A percentile compares a stretch with the other conserved stretches of the same genome.
Conservation (phyloP, 2,113 vertebrate species). For the Balaenoptera acutorostrata region DNA sequence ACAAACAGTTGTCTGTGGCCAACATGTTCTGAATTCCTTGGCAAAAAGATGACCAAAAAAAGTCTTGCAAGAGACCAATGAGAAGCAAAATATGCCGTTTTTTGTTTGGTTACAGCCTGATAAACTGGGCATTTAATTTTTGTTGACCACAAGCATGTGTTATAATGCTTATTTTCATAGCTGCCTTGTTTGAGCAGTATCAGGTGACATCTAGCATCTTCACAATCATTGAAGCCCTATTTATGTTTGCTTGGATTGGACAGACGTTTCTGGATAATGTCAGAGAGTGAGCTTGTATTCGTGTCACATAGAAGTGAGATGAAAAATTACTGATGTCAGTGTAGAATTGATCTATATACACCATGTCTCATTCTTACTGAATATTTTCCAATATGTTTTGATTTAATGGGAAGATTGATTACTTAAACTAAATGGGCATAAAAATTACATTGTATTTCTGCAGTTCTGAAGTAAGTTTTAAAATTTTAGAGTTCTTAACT, state of each 20-base stretch:
- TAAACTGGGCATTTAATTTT: neutral
- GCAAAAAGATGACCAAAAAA: conserved; percentile 20
- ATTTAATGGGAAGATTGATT: neutral
- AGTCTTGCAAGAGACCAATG: neutral
- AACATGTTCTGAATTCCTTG: conserved; percentile 58
- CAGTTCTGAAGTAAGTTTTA: neutral
- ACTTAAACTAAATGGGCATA: neutral
- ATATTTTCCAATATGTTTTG: neutral
- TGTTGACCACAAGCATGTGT: neutral
- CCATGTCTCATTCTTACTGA: neutral
- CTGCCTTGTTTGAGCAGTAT: neutral
- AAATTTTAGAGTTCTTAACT: neutral
- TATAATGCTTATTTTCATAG: neutral
- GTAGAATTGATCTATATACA: neutral
- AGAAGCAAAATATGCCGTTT: neutral
- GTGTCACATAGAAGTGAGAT: neutral
- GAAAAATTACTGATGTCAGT: neutral
- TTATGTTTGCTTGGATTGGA: neutral
- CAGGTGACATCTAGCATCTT: neutral
- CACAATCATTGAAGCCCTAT: neutral
- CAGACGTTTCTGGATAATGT: conserved; percentile 5
- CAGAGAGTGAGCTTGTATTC: neutral
- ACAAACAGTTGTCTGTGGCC: conserved; percentile 57
- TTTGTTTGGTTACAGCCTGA: neutral
- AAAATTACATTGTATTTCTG: neutral